phyloP scores from a whole-genome alignment of 2,888 invertebrate genomes.

The Alentia gelatinosa region DNA sequence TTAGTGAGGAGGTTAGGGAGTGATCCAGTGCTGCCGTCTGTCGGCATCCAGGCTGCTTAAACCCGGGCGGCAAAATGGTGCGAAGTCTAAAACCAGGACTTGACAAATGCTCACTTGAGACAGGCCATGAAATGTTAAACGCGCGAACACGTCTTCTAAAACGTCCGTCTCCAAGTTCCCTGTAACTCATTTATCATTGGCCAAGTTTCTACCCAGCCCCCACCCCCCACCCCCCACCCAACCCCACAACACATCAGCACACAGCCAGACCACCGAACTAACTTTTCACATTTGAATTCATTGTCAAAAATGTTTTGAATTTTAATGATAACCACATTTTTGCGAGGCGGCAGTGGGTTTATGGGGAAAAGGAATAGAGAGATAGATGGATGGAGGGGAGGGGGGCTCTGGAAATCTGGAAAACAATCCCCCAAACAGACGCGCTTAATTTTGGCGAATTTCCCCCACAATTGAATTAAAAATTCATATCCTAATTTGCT shows the following conservation, averaged over 20 bases:
- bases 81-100: neutral
- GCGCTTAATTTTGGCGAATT: constrained; percentile 51
- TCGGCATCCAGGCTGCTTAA: neutral
- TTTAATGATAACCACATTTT: constrained; percentile 43
- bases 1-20: neutral
- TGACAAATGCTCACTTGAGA: constrained; percentile 43
- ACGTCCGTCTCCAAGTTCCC: neutral
- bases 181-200: constrained; percentile 43
- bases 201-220: neutral
- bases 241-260: neutral
- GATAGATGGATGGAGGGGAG: neutral
- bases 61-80: neutral
- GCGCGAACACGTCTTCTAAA: neutral
- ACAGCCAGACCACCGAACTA: neutral
- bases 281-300: constrained; percentile 51
- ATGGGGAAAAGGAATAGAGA: neutral
- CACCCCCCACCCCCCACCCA: neutral
- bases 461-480: constrained; percentile 48
- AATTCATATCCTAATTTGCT: constrained; percentile 52
- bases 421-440: constrained; percentile 49
- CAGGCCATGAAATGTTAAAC: constrained; percentile 41
- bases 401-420: neutral
- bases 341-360: neutral
- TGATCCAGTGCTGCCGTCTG: neutral
- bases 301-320: constrained; percentile 41